Conservation (phyloP, 2,113 vertebrate genomes). For the Peromyscus californicus region DNA sequence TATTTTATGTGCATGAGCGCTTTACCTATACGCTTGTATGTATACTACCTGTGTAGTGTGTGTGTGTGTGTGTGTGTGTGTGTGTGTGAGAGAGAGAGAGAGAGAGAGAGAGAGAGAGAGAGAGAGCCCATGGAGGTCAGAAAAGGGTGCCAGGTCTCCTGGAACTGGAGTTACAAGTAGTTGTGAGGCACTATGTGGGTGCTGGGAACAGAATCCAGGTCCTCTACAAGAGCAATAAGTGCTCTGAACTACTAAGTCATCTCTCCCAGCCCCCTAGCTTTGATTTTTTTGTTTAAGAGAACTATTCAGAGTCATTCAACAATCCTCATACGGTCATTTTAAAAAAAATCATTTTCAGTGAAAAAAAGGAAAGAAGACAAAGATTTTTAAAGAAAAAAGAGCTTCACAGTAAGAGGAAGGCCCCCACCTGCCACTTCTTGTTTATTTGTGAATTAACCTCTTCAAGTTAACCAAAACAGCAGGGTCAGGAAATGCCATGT, state of each 20-base stretch:
- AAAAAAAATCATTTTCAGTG: background rate
- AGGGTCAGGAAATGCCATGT: conserved; percentile 77
- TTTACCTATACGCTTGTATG: background rate
- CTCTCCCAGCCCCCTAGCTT: background rate
- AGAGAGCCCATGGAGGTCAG: background rate
- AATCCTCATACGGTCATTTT: background rate
- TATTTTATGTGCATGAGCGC: background rate
- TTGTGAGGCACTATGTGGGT: background rate
- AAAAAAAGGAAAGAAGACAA: background rate
- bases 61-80: too few species aligned
- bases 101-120: too few species aligned
- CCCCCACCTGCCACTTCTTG: conserved; percentile 57
- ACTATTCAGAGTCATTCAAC: background rate
- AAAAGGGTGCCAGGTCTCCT: background rate
- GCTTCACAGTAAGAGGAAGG: background rate
- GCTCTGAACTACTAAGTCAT: background rate
- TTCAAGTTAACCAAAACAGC: conserved; percentile 68
- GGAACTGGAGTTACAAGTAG: background rate
- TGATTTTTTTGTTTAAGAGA: background rate
- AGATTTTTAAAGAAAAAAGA: background rate
- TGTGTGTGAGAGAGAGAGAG: background rate
- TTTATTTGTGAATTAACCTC: conserved; percentile 69
- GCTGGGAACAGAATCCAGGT: background rate
- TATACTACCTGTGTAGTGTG: background rate
- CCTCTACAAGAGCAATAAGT: background rate